Percentiles rank a stretch among this genome's conserved stretches.
Evolutionary conservation across 2,113 vertebrate genomes (phyloP).

Genomic region (Emydura subglobosa): DNA sequence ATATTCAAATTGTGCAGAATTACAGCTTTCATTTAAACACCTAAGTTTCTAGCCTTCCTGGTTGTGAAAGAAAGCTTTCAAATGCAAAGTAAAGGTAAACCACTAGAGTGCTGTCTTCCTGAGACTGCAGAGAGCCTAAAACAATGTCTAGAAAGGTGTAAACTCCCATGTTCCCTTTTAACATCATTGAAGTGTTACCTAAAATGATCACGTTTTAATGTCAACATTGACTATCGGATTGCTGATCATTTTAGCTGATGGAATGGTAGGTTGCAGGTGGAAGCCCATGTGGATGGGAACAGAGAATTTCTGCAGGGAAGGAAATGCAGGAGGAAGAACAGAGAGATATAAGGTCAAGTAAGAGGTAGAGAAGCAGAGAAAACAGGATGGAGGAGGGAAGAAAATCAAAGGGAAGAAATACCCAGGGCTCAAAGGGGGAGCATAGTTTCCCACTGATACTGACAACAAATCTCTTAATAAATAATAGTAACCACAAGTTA

Average conservation of each 20-base stretch:
- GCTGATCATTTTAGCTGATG: background rate
- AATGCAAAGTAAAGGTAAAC: background rate
- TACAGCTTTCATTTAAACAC: background rate
- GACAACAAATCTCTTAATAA: background rate
- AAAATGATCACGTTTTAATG: background rate
- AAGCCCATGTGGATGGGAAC: background rate
- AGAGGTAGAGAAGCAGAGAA: background rate
- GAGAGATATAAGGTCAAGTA: background rate
- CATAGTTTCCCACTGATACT: background rate
- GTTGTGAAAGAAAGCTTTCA: background rate
- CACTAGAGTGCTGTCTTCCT: background rate
- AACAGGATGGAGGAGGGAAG: background rate
- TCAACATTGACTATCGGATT: background rate
- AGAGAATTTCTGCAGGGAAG: background rate
- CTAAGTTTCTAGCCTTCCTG: background rate
- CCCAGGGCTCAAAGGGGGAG: background rate
- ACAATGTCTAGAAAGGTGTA: background rate
- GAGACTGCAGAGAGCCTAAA: background rate
- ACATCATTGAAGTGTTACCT: background rate
- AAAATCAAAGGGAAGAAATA: background rate
- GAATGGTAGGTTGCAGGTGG: background rate
- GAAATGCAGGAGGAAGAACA: background rate
- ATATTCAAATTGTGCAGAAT: background rate
- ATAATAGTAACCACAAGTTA: background rate
- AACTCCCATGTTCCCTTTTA: background rate